Evolutionary conservation across 2,888 invertebrate genomes (phyloP), one percentile per base, ranked within the genome.

Genomic region (Xestobium rufovillosum): DNA sequence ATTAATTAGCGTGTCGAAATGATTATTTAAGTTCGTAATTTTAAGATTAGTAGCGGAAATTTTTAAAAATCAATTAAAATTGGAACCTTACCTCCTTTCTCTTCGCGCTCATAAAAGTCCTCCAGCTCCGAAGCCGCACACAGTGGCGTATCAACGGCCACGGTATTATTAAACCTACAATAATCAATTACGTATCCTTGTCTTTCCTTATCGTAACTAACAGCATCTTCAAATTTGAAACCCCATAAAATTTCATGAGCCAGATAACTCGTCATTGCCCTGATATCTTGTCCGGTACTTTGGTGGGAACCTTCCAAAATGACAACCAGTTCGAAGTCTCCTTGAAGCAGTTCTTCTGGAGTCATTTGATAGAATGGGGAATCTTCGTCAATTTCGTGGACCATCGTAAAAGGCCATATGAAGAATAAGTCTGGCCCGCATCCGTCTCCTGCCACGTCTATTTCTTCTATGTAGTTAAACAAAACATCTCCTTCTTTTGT

Each of bases 351-450:
- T 63, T 92, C 90, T 28, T 85, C 81, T 0, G 90, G 88, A 3
- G 87, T 83, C 66, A 92, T 75, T 47, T 78, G 75, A 66, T 83
- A 94, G 11, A 96, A 73, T 0, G 96, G 95, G 50, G 89, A 90
- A 0, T 64, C 65, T 35, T 71, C 75, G 59, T 89, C 82, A 50
- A 96, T 94, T 34, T 76, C 73, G 61, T 96, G 96, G 23, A 87
- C 81, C 19, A 92, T 80, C 6, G 88, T 83, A 53, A 89, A 76
- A 1, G 96, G 96, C 95, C 95, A 96, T 39, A 94, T 81, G 55
- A 95, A 85, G 66, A 96, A 92, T 3, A 92, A 71, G 44, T 79
- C 73, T 12, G 86, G 82, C 38, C 82, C 79, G 47, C 86, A 84
- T 16, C 82, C 83, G 55, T 90, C 86, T 2, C 43, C 34, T 11